These are phyloP conservation scores for Gymnothorax javanicus DNA, from an alignment of 2,797 vertebrate genomes.

Conservation along the genomic window DNA sequence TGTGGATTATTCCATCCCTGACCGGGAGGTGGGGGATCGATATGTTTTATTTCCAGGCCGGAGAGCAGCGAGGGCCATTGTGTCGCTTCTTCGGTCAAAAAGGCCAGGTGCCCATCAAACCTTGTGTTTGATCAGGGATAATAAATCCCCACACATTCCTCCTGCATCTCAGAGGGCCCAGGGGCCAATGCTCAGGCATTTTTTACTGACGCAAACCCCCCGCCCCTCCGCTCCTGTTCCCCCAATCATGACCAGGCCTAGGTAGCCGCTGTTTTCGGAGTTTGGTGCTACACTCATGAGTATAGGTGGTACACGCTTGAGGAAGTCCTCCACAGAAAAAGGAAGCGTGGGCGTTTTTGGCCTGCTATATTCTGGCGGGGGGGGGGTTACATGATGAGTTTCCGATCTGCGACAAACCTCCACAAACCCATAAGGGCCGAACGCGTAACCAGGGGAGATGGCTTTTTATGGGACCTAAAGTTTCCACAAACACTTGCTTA, in stretches of 20 bases:
- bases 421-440: neutral
- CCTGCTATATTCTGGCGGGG: neutral
- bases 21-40: constrained; percentile 1
- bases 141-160: constrained; percentile 29
- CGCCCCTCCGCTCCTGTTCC: neutral
- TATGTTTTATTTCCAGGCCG: constrained; percentile 2
- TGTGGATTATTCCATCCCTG: constrained; percentile 23
- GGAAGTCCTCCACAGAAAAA: neutral
- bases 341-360: neutral
- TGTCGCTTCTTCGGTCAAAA: neutral
- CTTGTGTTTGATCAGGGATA: constrained; percentile 30
- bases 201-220: neutral
- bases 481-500: constrained; percentile 1
- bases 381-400: neutral
- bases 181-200: neutral
- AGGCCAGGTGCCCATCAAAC: constrained; percentile 20
- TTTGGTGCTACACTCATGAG: neutral
- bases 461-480: constrained; percentile 1
- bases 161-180: constrained; percentile 9
- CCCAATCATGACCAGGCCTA: neutral
- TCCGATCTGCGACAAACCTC: neutral
- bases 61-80: neutral
- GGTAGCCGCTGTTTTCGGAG: neutral
- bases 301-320: neutral
- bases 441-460: neutral